Conservation (phyloP, 2,888 invertebrate species). For the Heliconius ismenius region DNA sequence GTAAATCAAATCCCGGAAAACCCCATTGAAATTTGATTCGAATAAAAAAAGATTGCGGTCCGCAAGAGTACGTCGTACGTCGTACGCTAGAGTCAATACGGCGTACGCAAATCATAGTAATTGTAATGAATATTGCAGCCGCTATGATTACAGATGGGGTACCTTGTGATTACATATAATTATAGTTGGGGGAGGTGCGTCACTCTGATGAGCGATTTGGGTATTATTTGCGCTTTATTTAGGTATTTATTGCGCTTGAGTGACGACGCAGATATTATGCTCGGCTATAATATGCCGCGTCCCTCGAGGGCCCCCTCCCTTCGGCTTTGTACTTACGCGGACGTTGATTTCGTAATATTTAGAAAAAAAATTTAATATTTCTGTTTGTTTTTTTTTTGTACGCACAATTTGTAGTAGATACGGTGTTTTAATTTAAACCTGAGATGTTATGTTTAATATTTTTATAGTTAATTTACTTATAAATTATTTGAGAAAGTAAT, state of each 20-base stretch:
- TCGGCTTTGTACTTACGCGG: constrained; percentile 54
- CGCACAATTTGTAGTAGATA: constrained; percentile 30
- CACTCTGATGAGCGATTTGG: constrained; percentile 82
- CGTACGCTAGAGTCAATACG: constrained; percentile 40
- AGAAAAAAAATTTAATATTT: constrained; percentile 48
- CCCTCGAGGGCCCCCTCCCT: constrained; percentile 68
- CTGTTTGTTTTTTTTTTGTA: constrained; percentile 41
- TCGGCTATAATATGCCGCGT: constrained; percentile 63
- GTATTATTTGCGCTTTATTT: constrained; percentile 86
- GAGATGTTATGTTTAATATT: neutral
- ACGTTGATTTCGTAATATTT: constrained; percentile 64
- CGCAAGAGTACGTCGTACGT: constrained; percentile 45
- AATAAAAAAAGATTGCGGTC: constrained; percentile 40
- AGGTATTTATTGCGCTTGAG: constrained; percentile 83
- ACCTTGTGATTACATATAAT: constrained; percentile 67
- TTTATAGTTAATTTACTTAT: neutral
- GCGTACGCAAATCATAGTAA: constrained; percentile 53
- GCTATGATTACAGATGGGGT: constrained; percentile 66
- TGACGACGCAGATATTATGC: constrained; percentile 81
- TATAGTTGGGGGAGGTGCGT: constrained; percentile 72
- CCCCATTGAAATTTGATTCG: constrained; percentile 39
- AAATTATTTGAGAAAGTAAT: neutral
- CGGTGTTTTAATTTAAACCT: constrained; percentile 4
- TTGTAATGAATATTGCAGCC: constrained; percentile 53
- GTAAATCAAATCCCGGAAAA: constrained; percentile 41